These are phyloP conservation scores for Cryptophagus acutangulus DNA, from an alignment of 2,888 invertebrate genomes.

Conservation along the genomic window DNA sequence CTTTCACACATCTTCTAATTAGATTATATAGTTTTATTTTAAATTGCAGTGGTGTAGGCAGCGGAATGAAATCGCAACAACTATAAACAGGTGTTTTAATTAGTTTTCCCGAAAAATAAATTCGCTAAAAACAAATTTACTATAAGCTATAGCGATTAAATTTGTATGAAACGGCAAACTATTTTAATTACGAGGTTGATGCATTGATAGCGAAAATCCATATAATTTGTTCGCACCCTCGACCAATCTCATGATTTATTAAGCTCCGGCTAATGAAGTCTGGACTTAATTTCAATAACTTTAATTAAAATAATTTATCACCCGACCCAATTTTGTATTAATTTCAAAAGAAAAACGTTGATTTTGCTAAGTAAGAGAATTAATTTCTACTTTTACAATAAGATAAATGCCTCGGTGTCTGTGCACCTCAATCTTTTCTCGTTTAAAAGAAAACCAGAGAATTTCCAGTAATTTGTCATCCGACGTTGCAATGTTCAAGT, in stretches of 20 bases:
- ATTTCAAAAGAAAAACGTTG: constrained; percentile 1
- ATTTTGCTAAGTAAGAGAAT: constrained; percentile 2
- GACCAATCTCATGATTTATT: constrained; percentile 33
- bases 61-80: too few relatives aligned
- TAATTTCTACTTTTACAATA: neutral
- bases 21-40: too few relatives aligned
- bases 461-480: too few relatives aligned
- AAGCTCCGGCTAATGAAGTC: constrained; percentile 34
- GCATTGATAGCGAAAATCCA: constrained; percentile 25
- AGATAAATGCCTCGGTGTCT: too few relatives aligned
- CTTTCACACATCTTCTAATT: too few relatives aligned
- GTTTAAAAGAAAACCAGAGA: too few relatives aligned
- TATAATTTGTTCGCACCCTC: constrained; percentile 29
- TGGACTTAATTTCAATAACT: constrained; percentile 39
- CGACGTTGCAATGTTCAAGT: too few relatives aligned
- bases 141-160: constrained; percentile 6
- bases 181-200: constrained; percentile 24
- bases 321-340: constrained; percentile 9
- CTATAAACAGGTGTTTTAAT: too few relatives aligned
- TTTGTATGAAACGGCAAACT: constrained; percentile 16
- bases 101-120: too few relatives aligned
- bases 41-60: too few relatives aligned
- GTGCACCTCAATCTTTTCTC: too few relatives aligned
- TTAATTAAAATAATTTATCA: constrained; percentile 41
- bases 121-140: too few relatives aligned